phyloP scores from a whole-genome alignment of 2,888 invertebrate genomes.

The Acholoe squamosa region DNA sequence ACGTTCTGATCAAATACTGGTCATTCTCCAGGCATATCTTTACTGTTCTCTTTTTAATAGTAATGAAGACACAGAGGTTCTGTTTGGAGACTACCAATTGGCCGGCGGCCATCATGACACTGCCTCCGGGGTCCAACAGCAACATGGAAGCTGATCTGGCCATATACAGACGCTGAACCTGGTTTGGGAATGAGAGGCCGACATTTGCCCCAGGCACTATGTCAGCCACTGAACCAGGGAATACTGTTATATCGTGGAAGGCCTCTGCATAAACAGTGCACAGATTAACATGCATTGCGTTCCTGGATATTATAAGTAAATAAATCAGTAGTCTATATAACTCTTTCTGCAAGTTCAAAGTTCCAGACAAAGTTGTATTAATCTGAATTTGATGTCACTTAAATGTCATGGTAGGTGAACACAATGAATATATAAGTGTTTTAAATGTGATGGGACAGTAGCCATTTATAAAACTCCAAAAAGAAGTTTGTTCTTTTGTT shows the following conservation, averaged over 20 bases:
- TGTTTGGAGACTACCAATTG: background rate
- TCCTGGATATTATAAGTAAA: background rate
- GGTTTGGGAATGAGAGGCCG: background rate
- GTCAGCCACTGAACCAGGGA: background rate
- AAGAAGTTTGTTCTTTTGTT: background rate
- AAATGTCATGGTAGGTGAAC: too few species aligned
- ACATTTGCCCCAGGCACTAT: background rate
- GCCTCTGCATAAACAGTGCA: background rate
- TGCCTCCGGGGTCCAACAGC: background rate
- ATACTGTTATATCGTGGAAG: background rate
- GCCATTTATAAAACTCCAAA: too few species aligned
- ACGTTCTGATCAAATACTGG: background rate
- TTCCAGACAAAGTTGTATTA: too few species aligned
- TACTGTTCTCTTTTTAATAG: background rate
- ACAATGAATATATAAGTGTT: too few species aligned
- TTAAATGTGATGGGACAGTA: too few species aligned
- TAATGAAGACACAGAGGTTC: background rate
- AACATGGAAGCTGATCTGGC: conserved; percentile 12
- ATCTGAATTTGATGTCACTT: too few species aligned
- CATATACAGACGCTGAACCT: background rate
- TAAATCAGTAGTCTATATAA: background rate
- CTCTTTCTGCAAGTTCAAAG: background rate
- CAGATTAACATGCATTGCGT: background rate
- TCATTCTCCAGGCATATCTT: background rate
- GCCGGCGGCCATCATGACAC: conserved; percentile 10